A percentile compares a stretch with the other conserved stretches of the same genome.
Conservation (phyloP, 2,888 invertebrate genomes). For the Sinotaia quadrata region DNA sequence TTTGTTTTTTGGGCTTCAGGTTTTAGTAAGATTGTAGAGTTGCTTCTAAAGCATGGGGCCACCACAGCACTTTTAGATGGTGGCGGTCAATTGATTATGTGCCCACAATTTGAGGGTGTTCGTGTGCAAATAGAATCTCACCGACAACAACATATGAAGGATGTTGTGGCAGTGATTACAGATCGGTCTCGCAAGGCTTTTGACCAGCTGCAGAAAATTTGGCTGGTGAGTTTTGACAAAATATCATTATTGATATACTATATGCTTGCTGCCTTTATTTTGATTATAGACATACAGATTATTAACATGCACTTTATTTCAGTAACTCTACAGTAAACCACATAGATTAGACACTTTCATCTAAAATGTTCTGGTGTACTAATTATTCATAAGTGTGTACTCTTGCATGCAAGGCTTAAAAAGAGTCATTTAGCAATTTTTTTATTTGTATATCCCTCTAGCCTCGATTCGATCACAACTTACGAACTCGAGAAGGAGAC, state of each 20-base stretch:
- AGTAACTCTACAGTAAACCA: too few species aligned
- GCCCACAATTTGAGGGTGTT: slow-evolving; percentile 62
- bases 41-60: slow-evolving; percentile 58
- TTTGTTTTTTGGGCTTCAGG: too few species aligned
- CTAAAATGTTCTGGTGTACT: too few species aligned
- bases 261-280: too few species aligned
- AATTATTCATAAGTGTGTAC: too few species aligned
- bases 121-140: slow-evolving; percentile 58
- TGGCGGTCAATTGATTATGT: slow-evolving; percentile 55
- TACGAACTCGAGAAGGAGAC: slow-evolving; percentile 59
- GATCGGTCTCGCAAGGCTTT: slow-evolving; percentile 51
- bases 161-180: slow-evolving; percentile 50
- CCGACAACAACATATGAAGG: slow-evolving; percentile 53
- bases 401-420: too few species aligned
- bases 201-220: slow-evolving; percentile 45
- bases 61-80: slow-evolving; percentile 59
- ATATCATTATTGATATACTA: too few species aligned
- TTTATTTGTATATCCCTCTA: too few species aligned
- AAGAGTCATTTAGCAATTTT: too few species aligned
- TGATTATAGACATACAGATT: too few species aligned
- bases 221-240: slow-evolving; percentile 59
- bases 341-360: too few species aligned
- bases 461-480: slow-evolving; percentile 68
- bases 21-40: slow-evolving; percentile 55
- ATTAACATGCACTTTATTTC: too few species aligned